A percentile compares a stretch with the other conserved stretches of the same genome.
These are phyloP conservation scores for Musca vetustissima DNA, from an alignment of 1,140 invertebrate genomes.

Conservation along the genomic window DNA sequence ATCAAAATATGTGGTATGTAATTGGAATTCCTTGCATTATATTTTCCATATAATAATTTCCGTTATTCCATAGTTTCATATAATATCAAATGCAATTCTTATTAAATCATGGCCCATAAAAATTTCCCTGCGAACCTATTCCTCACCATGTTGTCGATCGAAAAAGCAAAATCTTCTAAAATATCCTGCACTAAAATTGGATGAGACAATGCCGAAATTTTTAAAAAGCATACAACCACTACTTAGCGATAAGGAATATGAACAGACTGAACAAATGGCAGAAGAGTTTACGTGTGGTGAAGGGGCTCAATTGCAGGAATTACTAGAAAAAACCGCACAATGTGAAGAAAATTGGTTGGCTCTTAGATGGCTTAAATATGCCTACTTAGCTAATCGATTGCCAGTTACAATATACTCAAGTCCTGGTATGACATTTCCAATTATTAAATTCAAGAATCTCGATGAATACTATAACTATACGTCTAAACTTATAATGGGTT, in stretches of 20 bases:
- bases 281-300: slow-evolving; percentile 66
- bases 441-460: slow-evolving; percentile 63
- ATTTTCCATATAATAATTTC: no score
- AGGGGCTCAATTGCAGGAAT: slow-evolving; percentile 68
- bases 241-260: slow-evolving; percentile 68
- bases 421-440: slow-evolving; percentile 77
- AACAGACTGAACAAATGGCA: slow-evolving; percentile 65
- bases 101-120: neutral
- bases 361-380: slow-evolving; percentile 75
- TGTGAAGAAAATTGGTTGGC: slow-evolving; percentile 73
- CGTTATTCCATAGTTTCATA: no score
- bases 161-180: slow-evolving; percentile 57
- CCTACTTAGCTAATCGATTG: slow-evolving; percentile 74
- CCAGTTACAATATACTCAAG: slow-evolving; percentile 78
- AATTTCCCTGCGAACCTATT: neutral
- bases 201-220: slow-evolving; percentile 63
- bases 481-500: slow-evolving; percentile 68
- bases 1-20: no score
- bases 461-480: slow-evolving; percentile 68
- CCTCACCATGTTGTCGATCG: no score
- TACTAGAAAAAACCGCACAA: slow-evolving; percentile 65
- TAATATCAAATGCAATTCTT: neutral
- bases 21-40: no score
- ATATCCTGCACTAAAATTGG: slow-evolving; percentile 62
- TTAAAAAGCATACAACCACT: slow-evolving; percentile 70